phyloP scores from a whole-genome alignment of 2,113 vertebrate genomes.

The Cynoglossus semilaevis region DNA sequence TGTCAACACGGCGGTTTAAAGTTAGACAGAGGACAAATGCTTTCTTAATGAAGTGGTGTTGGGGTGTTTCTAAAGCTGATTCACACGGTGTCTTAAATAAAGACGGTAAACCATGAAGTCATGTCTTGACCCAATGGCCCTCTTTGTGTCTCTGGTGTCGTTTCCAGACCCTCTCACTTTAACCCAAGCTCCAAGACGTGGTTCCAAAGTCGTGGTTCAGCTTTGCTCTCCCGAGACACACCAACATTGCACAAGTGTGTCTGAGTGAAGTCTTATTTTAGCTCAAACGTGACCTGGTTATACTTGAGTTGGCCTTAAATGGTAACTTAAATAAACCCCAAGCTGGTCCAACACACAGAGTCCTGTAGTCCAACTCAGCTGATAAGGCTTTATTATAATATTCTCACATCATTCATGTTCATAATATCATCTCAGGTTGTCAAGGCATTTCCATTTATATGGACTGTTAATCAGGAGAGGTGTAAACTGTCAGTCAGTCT shows the following conservation, averaged over 20 bases:
- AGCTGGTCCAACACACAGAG: constrained; percentile 1
- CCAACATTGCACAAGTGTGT: constrained; percentile 39
- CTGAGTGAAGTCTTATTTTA: constrained; percentile 57
- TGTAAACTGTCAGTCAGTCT: too few relatives aligned
- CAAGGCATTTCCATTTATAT: not conserved
- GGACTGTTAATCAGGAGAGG: not conserved
- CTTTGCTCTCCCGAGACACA: constrained; percentile 56
- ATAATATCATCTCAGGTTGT: constrained; percentile 9
- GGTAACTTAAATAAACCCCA: constrained; percentile 69
- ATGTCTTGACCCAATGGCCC: constrained; percentile 16
- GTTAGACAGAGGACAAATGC: constrained; percentile 41
- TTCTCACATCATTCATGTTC: not conserved
- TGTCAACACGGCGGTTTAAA: constrained; percentile 37
- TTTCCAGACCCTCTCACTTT: constrained; percentile 50
- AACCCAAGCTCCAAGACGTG: constrained; percentile 29
- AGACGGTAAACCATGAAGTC: constrained; percentile 27
- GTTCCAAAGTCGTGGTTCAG: constrained; percentile 42
- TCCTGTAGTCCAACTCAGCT: constrained; percentile 4
- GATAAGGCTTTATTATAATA: constrained; percentile 2
- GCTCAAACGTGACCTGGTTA: constrained; percentile 39
- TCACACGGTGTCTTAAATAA: constrained; percentile 41
- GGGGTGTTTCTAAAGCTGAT: constrained; percentile 37
- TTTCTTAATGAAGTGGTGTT: constrained; percentile 1
- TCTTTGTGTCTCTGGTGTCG: constrained; percentile 32
- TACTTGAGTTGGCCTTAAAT: constrained; percentile 80